Conservation (phyloP, 2,888 invertebrate species). For the Ganaspis brasiliensis region DNA sequence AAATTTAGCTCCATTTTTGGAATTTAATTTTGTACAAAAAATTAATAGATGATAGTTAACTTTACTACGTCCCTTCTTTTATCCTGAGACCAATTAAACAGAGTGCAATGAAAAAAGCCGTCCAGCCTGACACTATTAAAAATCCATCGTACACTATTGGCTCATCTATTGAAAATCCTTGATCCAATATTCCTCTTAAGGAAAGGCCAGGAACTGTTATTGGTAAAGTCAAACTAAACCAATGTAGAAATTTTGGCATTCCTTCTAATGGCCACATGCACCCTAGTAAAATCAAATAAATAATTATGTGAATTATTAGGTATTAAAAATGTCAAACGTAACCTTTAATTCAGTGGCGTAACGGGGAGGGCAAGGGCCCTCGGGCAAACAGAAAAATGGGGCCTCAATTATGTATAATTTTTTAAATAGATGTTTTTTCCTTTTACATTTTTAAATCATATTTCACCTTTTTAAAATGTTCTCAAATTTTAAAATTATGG, state of each 20-base stretch:
- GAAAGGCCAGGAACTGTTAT: constrained; percentile 91
- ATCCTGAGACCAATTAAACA: constrained; percentile 82
- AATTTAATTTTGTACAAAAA: too few species aligned
- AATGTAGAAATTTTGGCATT: constrained; percentile 84
- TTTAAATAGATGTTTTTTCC: too few species aligned
- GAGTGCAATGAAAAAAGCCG: constrained; percentile 82
- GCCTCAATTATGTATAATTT: too few species aligned
- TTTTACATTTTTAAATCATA: too few species aligned
- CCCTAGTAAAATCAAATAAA: constrained; percentile 77
- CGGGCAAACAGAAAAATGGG: too few species aligned
- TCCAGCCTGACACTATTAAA: constrained; percentile 86
- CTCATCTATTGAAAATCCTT: constrained; percentile 87
- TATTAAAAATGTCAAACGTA: not conserved
- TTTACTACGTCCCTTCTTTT: constrained; percentile 16
- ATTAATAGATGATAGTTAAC: too few species aligned
- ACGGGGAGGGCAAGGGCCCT: too few species aligned
- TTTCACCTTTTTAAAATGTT: too few species aligned
- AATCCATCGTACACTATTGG: constrained; percentile 89
- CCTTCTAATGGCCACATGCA: constrained; percentile 88
- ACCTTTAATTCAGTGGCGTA: too few species aligned
- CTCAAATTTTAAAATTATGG: too few species aligned
- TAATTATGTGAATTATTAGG: not conserved
- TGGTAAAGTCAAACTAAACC: constrained; percentile 86
- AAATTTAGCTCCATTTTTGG: too few species aligned
- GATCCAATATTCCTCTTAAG: constrained; percentile 88